A percentile compares a stretch with the other conserved stretches of the same genome.
These are phyloP conservation scores for Caenorhabditis elegans DNA, from an alignment of 1,140 invertebrate species.

Conservation along the genomic window DNA sequence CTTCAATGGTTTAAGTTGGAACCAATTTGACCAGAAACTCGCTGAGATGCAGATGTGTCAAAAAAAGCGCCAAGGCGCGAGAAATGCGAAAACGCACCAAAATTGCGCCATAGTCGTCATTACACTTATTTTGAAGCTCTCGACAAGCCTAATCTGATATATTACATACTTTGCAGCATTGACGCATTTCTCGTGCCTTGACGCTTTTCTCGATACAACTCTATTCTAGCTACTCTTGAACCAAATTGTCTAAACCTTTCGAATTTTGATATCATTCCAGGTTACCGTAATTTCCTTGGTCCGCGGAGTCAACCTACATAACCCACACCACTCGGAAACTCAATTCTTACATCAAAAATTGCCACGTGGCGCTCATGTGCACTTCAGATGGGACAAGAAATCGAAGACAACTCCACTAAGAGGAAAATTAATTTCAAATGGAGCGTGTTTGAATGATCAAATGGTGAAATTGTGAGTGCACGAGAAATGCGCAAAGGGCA, in stretches of 20 bases:
- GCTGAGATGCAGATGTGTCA: no score
- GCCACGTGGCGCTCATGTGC: background rate
- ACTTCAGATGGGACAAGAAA: background rate
- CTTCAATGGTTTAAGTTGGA: no score
- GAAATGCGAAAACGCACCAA: background rate
- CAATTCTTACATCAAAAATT: background rate
- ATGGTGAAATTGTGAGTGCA: background rate
- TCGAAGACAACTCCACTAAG: background rate
- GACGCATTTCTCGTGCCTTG: background rate
- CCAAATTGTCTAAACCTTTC: background rate
- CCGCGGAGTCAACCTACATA: background rate
- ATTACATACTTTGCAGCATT: no score
- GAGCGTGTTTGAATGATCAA: background rate
- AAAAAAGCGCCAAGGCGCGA: background rate
- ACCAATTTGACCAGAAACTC: no score
- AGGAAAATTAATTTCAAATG: background rate
- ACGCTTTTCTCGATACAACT: background rate
- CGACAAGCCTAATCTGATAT: no score
- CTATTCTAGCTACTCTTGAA: no score
- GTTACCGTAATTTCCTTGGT: background rate
- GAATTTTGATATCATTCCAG: background rate
- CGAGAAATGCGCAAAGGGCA: background rate
- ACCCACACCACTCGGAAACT: background rate
- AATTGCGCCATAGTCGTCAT: no score
- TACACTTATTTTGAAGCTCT: no score